Conservation (phyloP, 2,888 invertebrate genomes). For the Imbricaverruca yamaguchii region DNA sequence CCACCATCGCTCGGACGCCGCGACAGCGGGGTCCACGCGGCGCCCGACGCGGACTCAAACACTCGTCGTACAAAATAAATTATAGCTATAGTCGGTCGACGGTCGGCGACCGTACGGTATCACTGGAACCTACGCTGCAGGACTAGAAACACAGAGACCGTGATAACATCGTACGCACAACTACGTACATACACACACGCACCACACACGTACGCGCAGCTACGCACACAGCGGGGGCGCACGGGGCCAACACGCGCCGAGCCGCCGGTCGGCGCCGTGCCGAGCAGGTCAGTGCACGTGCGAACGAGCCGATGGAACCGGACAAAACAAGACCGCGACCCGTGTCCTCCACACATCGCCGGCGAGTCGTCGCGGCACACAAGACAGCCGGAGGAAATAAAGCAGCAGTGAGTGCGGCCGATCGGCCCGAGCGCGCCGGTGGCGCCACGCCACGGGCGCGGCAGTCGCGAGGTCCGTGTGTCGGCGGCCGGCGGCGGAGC, state of each 20-base stretch:
- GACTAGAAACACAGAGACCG: slow-evolving; percentile 20
- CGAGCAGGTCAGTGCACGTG: neutral
- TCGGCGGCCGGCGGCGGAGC: neutral
- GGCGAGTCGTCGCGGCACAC: neutral
- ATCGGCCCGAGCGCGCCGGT: neutral
- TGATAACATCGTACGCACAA: neutral
- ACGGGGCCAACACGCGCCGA: neutral
- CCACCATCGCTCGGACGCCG: neutral
- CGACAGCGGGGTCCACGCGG: neutral
- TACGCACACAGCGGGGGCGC: neutral
- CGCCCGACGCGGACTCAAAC: too few species aligned
- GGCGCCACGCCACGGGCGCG: neutral
- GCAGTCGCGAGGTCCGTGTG: too few species aligned
- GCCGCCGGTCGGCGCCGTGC: neutral
- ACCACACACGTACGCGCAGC: too few species aligned
- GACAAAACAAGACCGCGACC: neutral
- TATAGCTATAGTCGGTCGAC: neutral
- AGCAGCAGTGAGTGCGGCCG: neutral
- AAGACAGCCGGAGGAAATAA: neutral
- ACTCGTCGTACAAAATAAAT: neutral
- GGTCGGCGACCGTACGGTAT: neutral
- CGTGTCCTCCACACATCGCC: neutral
- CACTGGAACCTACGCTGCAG: neutral
- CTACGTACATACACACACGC: neutral
- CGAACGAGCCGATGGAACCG: neutral